Conservation (phyloP, 2,888 invertebrate genomes). For the Amiota communis region DNA sequence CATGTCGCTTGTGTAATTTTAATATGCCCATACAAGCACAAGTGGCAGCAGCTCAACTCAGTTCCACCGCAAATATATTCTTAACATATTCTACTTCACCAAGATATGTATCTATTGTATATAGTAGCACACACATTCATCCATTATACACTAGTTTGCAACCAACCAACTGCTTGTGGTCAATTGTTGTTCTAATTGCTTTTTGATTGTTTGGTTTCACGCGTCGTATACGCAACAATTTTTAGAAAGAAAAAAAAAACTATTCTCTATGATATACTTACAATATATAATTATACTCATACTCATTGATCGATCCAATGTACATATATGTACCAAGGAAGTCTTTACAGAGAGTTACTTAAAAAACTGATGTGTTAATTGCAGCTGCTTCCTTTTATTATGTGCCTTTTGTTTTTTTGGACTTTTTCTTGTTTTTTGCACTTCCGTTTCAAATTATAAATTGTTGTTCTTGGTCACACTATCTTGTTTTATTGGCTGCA, state of each 20-base stretch:
- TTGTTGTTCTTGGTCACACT: no score
- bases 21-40: background rate
- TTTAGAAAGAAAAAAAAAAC: no score
- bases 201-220: conserved; percentile 28
- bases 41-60: no score
- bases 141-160: background rate
- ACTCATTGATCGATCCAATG: background rate
- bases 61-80: no score
- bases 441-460: no score
- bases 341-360: background rate
- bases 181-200: conserved; percentile 23
- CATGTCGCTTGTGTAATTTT: conserved; percentile 20
- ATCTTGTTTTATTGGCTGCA: conserved; percentile 8
- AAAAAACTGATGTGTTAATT: background rate
- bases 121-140: no score
- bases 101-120: no score
- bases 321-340: no score
- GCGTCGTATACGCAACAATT: conserved; percentile 18
- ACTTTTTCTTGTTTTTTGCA: background rate
- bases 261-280: background rate
- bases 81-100: no score
- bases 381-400: no score
- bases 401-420: background rate
- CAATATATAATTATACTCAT: conserved; percentile 10
- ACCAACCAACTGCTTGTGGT: background rate